A percentile compares a stretch with the other conserved stretches of the same genome.
Evolutionary conservation across 64 coral and sea anemone species (phyloP).

Genomic region (Stylophora pistillata): DNA sequence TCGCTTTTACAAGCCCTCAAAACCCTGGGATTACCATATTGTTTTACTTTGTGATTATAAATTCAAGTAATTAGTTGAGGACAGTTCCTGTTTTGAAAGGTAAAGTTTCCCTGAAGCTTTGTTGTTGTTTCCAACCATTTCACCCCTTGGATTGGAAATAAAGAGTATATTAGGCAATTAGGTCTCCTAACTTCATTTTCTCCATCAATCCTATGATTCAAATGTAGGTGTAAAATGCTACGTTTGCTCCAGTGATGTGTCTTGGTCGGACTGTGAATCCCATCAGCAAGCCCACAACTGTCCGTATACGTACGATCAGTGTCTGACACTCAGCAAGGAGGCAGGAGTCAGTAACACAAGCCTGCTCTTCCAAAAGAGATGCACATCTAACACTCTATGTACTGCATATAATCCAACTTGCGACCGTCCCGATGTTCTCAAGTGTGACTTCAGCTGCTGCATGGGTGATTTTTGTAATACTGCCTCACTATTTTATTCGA

Average conservation of each 20-base stretch:
- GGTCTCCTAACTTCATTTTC: neutral
- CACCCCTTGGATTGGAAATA: too few relatives aligned
- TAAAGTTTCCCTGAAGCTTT: too few relatives aligned
- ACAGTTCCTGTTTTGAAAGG: too few relatives aligned
- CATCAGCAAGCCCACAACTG: constrained; percentile 27
- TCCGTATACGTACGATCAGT: constrained; percentile 12
- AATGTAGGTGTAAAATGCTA: constrained; percentile 17
- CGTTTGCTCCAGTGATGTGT: constrained; percentile 19
- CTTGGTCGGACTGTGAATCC: constrained; percentile 29
- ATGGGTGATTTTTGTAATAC: constrained; percentile 29
- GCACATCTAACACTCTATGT: constrained; percentile 18
- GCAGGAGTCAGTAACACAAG: neutral
- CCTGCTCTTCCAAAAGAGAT: constrained; percentile 18
- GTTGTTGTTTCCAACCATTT: too few relatives aligned
- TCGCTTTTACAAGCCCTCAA: too few relatives aligned
- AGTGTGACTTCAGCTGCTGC: constrained; percentile 36
- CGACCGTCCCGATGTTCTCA: constrained; percentile 15
- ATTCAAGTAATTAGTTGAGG: too few relatives aligned
- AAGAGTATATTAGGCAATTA: too few relatives aligned
- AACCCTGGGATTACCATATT: too few relatives aligned
- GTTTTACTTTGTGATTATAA: too few relatives aligned
- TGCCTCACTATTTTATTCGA: neutral
- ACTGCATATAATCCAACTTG: constrained; percentile 40
- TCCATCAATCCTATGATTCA: neutral
- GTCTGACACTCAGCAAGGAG: constrained; percentile 20